Percentiles rank a stretch among this genome's conserved stretches.
Evolutionary conservation across 2,888 invertebrate species (phyloP).

Genomic region (Drosophila imparisetae): DNA sequence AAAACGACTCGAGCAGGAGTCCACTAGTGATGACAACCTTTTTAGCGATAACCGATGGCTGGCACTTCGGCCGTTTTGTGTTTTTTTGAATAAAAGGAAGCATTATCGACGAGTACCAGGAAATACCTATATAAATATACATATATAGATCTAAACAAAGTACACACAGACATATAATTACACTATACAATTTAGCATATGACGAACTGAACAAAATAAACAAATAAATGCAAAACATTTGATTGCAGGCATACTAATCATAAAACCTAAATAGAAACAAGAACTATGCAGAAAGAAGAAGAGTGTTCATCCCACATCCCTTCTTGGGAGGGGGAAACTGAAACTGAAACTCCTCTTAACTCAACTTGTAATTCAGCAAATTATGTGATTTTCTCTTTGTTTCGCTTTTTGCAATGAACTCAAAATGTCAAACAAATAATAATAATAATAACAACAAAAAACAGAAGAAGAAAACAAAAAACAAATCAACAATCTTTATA

Average conservation of each 20-base stretch:
- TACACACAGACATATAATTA: constrained; percentile 34
- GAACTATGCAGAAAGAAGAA: constrained; percentile 36
- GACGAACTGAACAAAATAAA: constrained; percentile 55
- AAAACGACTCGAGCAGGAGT: constrained; percentile 8
- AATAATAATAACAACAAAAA: background rate
- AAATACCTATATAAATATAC: constrained; percentile 9
- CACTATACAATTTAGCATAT: constrained; percentile 39
- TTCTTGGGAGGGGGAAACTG: constrained; percentile 36
- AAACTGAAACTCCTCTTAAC: constrained; percentile 11
- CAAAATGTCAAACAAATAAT: constrained; percentile 42
- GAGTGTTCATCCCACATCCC: background rate
- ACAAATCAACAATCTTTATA: constrained; percentile 62
- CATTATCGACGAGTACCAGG: constrained; percentile 4
- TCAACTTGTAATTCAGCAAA: constrained; percentile 47
- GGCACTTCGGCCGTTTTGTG: constrained; percentile 8
- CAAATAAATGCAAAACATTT: constrained; percentile 15
- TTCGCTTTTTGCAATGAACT: constrained; percentile 70
- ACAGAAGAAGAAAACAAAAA: constrained; percentile 22
- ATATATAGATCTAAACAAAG: constrained; percentile 26
- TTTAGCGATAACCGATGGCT: constrained; percentile 18
- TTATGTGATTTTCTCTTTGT: constrained; percentile 63
- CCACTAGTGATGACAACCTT: constrained; percentile 42
- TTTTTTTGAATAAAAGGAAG: background rate
- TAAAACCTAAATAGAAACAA: constrained; percentile 9
- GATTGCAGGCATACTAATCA: constrained; percentile 41